These are phyloP conservation scores for Sepiola atlantica DNA, from an alignment of 2,888 invertebrate species.

Conservation along the genomic window DNA sequence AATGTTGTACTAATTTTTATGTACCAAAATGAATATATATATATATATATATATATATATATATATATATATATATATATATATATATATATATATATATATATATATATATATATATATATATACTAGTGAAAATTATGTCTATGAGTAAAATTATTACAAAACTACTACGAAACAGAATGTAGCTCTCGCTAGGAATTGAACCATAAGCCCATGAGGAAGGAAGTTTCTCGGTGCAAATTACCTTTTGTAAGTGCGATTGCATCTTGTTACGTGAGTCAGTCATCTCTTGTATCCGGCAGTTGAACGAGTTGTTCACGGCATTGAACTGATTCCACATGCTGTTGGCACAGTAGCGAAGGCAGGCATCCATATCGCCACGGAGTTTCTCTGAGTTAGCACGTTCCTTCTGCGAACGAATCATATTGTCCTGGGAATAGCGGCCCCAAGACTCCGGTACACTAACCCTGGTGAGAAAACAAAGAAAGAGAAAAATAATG, in stretches of 20 bases:
- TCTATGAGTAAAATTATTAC: background rate
- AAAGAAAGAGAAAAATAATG: background rate
- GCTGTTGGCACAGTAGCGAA: conserved; percentile 73
- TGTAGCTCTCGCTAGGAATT: too few species aligned
- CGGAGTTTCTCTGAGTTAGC: conserved; percentile 72
- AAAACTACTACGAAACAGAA: background rate
- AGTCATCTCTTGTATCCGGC: conserved; percentile 72
- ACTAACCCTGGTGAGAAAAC: conserved; percentile 79
- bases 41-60: too few species aligned
- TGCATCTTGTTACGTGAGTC: conserved; percentile 75
- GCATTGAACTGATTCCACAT: conserved; percentile 75
- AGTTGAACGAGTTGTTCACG: conserved; percentile 74
- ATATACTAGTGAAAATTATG: background rate
- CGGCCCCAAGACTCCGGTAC: conserved; percentile 77
- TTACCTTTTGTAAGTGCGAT: conserved; percentile 73
- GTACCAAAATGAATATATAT: too few species aligned
- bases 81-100: too few species aligned
- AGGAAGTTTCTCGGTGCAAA: too few species aligned
- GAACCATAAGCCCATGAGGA: too few species aligned
- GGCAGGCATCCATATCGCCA: conserved; percentile 72
- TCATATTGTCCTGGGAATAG: conserved; percentile 75
- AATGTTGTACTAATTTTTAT: too few species aligned
- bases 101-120: background rate
- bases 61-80: too few species aligned
- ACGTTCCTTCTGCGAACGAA: conserved; percentile 73